A percentile compares a stretch with the other conserved stretches of the same genome.
phyloP scores from a whole-genome alignment of 2,113 vertebrate genomes.

The Balaeniceps rex region DNA sequence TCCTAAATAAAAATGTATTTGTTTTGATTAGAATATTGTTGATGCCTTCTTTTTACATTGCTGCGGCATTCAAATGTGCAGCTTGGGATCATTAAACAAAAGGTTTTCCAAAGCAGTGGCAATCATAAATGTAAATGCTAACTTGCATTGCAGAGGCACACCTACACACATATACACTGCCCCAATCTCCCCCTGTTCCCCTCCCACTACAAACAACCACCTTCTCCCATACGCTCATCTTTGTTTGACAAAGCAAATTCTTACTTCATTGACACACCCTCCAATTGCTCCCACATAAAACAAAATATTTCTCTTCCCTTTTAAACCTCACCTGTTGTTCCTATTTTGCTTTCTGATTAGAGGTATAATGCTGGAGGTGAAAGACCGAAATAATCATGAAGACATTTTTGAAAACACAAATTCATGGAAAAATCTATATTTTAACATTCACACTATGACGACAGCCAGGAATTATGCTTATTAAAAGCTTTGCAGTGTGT shows the following conservation, averaged over 20 bases:
- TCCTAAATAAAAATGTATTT: not conserved
- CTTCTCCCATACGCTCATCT: not conserved
- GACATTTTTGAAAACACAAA: constrained; percentile 40
- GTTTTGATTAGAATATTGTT: not conserved
- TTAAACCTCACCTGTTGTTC: not conserved
- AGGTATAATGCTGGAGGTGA: not conserved
- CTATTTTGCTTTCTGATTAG: constrained; percentile 20
- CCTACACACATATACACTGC: not conserved
- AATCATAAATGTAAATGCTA: not conserved
- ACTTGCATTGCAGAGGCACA: not conserved
- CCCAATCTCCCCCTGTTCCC: not conserved
- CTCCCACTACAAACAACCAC: not conserved
- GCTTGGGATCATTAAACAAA: not conserved
- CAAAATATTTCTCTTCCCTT: not conserved
- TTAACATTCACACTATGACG: constrained; percentile 24
- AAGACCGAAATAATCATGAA: constrained; percentile 36
- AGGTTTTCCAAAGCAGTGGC: not conserved
- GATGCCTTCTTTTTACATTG: not conserved
- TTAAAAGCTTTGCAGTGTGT: constrained; percentile 45
- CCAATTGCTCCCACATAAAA: constrained; percentile 14
- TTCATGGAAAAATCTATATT: constrained; percentile 18
- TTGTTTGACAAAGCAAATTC: not conserved
- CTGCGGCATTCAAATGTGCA: not conserved
- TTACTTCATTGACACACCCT: constrained; percentile 13
- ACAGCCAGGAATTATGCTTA: constrained; percentile 53